Conservation (phyloP, 2,113 vertebrate genomes). For the Tenrec ecaudatus region DNA sequence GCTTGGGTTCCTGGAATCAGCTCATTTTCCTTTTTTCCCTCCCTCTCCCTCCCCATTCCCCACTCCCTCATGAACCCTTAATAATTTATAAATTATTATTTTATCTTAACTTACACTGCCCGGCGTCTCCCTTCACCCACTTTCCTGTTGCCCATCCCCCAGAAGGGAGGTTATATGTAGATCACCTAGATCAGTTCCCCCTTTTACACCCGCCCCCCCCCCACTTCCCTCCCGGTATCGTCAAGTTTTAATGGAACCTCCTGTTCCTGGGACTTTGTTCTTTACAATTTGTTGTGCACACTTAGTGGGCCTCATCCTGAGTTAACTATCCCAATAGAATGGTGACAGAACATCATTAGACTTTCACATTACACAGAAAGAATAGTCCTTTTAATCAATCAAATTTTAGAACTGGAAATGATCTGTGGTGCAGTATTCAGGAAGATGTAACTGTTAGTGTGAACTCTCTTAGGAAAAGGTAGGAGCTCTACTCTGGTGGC, state of each 20-base stretch:
- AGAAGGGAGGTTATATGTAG: too few species aligned
- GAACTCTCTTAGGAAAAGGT: not conserved
- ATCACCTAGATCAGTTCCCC: too few species aligned
- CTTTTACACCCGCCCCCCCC: too few species aligned
- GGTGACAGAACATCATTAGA: not conserved
- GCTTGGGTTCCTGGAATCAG: too few species aligned
- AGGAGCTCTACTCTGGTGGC: not conserved
- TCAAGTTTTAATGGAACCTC: conserved; percentile 1
- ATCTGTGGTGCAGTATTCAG: not conserved
- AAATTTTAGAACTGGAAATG: conserved; percentile 41
- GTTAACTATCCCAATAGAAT: not conserved
- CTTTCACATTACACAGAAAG: conserved; percentile 21
- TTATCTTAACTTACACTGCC: too few species aligned
- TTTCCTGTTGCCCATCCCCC: too few species aligned
- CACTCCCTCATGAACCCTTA: too few species aligned
- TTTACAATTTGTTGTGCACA: not conserved
- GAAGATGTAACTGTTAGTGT: not conserved
- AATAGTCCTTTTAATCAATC: not conserved
- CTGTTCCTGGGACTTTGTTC: not conserved
- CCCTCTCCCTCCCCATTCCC: too few species aligned
- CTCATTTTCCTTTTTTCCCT: too few species aligned
- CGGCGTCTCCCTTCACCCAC: too few species aligned
- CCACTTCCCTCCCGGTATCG: too few species aligned
- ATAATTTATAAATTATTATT: too few species aligned
- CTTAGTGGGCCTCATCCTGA: not conserved